Percentiles rank a stretch among this genome's conserved stretches.
phyloP scores from a whole-genome alignment of 2,113 vertebrate genomes.

The Tetrao urogallus region DNA sequence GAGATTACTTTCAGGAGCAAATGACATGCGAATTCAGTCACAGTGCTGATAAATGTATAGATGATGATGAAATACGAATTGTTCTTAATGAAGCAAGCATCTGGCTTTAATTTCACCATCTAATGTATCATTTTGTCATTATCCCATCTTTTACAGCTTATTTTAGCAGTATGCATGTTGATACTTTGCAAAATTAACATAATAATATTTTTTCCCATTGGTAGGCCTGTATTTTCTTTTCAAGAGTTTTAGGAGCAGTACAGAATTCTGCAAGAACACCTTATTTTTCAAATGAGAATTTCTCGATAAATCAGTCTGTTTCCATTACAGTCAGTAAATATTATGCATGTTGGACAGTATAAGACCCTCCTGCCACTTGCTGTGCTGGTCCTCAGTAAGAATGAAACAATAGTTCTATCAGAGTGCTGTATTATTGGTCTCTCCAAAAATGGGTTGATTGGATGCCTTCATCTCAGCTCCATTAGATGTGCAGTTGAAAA shows the following conservation, averaged over 20 bases:
- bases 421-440: background rate
- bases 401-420: background rate
- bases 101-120: slow-evolving; percentile 43
- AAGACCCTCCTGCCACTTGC: background rate
- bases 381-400: background rate
- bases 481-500: background rate
- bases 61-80: slow-evolving; percentile 57
- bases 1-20: slow-evolving; percentile 57
- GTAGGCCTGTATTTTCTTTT: background rate
- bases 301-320: background rate
- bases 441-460: background rate
- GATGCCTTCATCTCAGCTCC: background rate
- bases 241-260: background rate
- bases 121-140: slow-evolving; percentile 43
- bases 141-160: slow-evolving; percentile 45
- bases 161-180: slow-evolving; percentile 26
- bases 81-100: slow-evolving; percentile 53
- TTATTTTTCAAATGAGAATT: background rate
- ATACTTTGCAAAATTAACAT: slow-evolving; percentile 26
- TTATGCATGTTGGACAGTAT: background rate
- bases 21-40: slow-evolving; percentile 44
- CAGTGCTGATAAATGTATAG: slow-evolving; percentile 51
- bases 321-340: background rate
- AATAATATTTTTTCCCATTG: slow-evolving; percentile 10
- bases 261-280: background rate